These are phyloP conservation scores for Macrotus californicus DNA, from an alignment of 2,113 vertebrate genomes.

Conservation along the genomic window DNA sequence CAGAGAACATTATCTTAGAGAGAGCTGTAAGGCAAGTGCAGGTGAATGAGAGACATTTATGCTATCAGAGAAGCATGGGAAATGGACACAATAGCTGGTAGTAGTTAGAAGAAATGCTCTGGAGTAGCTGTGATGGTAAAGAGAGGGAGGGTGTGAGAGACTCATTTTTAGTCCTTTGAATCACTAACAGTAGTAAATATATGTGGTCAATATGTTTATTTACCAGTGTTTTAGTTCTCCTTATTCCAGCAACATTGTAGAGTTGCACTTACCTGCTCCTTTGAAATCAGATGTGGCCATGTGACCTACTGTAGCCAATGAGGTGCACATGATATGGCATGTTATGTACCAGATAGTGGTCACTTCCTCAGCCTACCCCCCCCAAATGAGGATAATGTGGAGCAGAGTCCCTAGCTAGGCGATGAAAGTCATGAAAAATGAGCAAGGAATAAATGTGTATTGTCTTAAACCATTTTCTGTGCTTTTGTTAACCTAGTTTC, in stretches of 20 bases:
- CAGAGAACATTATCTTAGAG: background rate
- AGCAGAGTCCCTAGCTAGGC: background rate
- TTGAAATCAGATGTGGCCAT: background rate
- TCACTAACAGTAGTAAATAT: background rate
- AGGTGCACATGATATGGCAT: rapidly evolving
- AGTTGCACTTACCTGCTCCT: background rate
- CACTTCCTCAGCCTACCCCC: background rate
- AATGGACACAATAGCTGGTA: background rate
- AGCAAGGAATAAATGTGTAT: background rate
- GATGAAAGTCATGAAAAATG: background rate
- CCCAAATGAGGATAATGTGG: background rate
- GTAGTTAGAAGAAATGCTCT: background rate
- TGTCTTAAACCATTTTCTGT: background rate
- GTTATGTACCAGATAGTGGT: background rate
- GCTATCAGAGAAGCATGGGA: background rate
- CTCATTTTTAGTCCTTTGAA: background rate
- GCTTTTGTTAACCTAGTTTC: background rate
- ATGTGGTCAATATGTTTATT: background rate
- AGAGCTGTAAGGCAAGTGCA: background rate
- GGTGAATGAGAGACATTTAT: too few species aligned
- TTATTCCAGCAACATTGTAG: background rate
- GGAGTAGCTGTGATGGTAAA: background rate
- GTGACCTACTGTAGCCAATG: background rate
- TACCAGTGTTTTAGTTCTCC: background rate
- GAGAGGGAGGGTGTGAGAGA: background rate